Base-by-base conservation (phyloP, 2,888 invertebrate species). In the Platycheirus albimanus region DNA sequence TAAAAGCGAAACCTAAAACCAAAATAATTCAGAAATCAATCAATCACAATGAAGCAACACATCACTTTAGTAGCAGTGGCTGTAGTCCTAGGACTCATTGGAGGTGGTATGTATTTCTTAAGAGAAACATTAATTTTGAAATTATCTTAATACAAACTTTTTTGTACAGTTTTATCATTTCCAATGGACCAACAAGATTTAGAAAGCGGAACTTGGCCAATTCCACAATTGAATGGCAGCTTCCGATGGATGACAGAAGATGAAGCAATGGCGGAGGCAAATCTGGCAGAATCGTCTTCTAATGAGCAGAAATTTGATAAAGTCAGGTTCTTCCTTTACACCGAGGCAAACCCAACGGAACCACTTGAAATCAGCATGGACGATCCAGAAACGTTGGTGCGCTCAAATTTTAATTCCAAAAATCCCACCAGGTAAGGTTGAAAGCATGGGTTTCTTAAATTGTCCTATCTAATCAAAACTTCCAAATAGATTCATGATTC, bases 401-500 rank as follows among this genome's bases (percentile, higher is more conserved):
- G 3, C 0, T 88, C 88, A 33, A 79, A 86, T 58, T 88, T 88
- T 63, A 86, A 88, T 33, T 28, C 70, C 5, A 67, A 41, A 0
- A n/a, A 88, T 63, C 87, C 86, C 5, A 88, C 88, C 13, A 86
- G 86, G 87, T 86, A 28, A 45, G 49, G 5, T 33, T 11, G 1
- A 30, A 11, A 5, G 13, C 63, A 75, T 19, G 41, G 56, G 15
- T 70, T 64, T 49, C 15, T 52, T 41, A 20, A 64, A 24, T 24
- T 4, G 6, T 24, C 24, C 24, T 24, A 6, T 4, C 8, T 6
- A 33, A 33, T 6, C 5, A 8, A 33, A 33, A 33, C 47, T n/a
- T n/a, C n/a, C 0, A 7, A 15, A 54, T 20, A 84, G 85, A 56
- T 77, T 87, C 10, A 51, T 92, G 38, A 90, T 92, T 43, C 92